A percentile compares a stretch with the other conserved stretches of the same genome.
Conservation (phyloP, 1,140 invertebrate species). For the Bombus fervidus region DNA sequence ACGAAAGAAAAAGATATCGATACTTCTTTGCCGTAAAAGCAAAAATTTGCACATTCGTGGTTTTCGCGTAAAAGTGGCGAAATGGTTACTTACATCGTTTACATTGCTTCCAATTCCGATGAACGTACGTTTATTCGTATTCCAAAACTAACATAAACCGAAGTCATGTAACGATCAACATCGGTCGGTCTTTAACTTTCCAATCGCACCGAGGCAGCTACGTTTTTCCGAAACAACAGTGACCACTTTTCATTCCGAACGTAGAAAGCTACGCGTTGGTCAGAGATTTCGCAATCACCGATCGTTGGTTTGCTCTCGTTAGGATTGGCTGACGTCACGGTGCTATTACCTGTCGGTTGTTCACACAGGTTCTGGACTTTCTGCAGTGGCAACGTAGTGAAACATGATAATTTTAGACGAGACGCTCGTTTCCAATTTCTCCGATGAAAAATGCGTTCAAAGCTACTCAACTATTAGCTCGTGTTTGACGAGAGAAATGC, state of each 20-base stretch:
- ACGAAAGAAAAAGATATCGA: too few species aligned
- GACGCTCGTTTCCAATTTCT: slow-evolving; percentile 35
- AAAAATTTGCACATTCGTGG: too few species aligned
- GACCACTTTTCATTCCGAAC: neutral
- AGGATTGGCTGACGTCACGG: slow-evolving; percentile 36
- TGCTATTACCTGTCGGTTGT: slow-evolving; percentile 31
- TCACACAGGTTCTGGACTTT: slow-evolving; percentile 32
- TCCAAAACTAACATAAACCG: neutral
- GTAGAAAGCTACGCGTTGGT: neutral
- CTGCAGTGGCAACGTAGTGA: slow-evolving; percentile 16
- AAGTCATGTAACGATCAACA: too few species aligned
- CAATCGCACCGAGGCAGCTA: neutral
- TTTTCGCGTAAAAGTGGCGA: too few species aligned
- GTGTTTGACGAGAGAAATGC: too few species aligned
- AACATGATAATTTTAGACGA: slow-evolving; percentile 31
- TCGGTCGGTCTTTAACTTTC: neutral
- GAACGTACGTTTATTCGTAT: neutral
- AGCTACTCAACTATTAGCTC: neutral
- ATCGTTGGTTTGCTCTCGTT: slow-evolving; percentile 38
- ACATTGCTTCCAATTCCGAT: neutral
- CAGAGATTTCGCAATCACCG: slow-evolving; percentile 43
- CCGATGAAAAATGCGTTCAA: neutral
- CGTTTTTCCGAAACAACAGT: neutral
- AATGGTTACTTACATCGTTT: too few species aligned
- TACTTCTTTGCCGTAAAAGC: too few species aligned